Evolutionary conservation across 2,797 vertebrate genomes (phyloP).

Genomic region (Vireo griseus): DNA sequence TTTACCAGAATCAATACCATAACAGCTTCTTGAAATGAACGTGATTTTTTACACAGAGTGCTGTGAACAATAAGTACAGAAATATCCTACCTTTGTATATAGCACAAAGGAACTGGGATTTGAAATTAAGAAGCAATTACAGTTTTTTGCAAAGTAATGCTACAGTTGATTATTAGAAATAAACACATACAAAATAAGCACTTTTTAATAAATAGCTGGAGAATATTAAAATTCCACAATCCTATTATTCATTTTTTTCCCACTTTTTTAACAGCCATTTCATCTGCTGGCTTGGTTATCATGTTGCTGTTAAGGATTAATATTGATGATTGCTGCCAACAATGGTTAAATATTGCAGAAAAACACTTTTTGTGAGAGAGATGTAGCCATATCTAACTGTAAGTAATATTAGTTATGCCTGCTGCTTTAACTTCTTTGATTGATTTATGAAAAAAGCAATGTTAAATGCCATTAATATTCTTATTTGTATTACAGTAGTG

Average conservation of each 20-base stretch:
- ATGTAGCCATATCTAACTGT: slow-evolving; percentile 40
- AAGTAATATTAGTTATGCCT: slow-evolving; percentile 51
- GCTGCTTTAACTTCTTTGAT: slow-evolving; percentile 47
- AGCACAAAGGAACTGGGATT: slow-evolving; percentile 72
- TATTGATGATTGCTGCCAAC: slow-evolving; percentile 70
- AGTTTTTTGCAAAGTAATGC: slow-evolving; percentile 73
- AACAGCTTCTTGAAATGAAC: slow-evolving; percentile 84
- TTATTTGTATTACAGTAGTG: not conserved
- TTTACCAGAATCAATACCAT: slow-evolving; percentile 86
- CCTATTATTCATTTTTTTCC: slow-evolving; percentile 67
- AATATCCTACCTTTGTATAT: slow-evolving; percentile 77
- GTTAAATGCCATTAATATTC: slow-evolving; percentile 46
- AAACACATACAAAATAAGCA: slow-evolving; percentile 76
- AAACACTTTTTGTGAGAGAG: slow-evolving; percentile 59
- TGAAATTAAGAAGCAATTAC: slow-evolving; percentile 81
- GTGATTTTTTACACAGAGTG: slow-evolving; percentile 77
- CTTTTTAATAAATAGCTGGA: slow-evolving; percentile 74
- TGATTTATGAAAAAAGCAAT: slow-evolving; percentile 50
- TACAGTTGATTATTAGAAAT: slow-evolving; percentile 75
- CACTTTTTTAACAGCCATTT: slow-evolving; percentile 75
- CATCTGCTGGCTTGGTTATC: slow-evolving; percentile 72
- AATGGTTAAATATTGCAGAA: slow-evolving; percentile 67
- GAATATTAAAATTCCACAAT: slow-evolving; percentile 68
- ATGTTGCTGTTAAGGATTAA: slow-evolving; percentile 72
- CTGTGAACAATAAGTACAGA: slow-evolving; percentile 78